phyloP scores from a whole-genome alignment of 2,797 vertebrate genomes.

The Alca torda region DNA sequence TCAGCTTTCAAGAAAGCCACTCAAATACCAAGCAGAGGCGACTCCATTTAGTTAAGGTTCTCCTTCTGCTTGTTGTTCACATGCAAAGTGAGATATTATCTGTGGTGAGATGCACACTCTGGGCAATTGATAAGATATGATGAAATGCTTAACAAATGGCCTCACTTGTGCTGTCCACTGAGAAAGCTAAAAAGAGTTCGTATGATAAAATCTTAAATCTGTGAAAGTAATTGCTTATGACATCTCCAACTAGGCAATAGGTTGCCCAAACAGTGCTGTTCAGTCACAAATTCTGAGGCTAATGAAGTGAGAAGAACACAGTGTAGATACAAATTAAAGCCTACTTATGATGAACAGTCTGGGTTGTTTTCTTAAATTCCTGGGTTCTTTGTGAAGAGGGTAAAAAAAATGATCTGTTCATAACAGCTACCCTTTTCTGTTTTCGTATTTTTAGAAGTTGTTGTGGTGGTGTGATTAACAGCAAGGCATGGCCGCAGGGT shows the following conservation, averaged over 20 bases:
- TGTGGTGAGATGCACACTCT: slow-evolving; percentile 44
- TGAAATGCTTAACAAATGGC: slow-evolving; percentile 63
- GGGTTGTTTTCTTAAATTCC: slow-evolving; percentile 39
- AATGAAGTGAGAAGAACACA: slow-evolving; percentile 72
- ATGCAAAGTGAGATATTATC: slow-evolving; percentile 61
- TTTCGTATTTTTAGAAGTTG: slow-evolving; percentile 64
- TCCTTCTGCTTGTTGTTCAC: slow-evolving; percentile 18
- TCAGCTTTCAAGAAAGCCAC: neutral
- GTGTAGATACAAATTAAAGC: slow-evolving; percentile 74
- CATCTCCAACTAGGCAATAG: slow-evolving; percentile 70
- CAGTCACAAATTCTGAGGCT: slow-evolving; percentile 71
- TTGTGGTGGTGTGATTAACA: slow-evolving; percentile 65
- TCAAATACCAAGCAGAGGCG: slow-evolving; percentile 31
- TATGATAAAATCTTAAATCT: slow-evolving; percentile 76
- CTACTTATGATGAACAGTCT: slow-evolving; percentile 52
- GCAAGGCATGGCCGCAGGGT: slow-evolving; percentile 56
- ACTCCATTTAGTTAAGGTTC: slow-evolving; percentile 24
- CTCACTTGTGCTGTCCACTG: slow-evolving; percentile 55
- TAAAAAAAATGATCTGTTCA: slow-evolving; percentile 55
- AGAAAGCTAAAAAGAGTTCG: slow-evolving; percentile 59
- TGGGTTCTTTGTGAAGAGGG: slow-evolving; percentile 12
- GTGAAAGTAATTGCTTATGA: slow-evolving; percentile 75
- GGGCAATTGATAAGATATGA: slow-evolving; percentile 64
- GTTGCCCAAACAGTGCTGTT: slow-evolving; percentile 63
- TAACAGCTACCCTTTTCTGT: slow-evolving; percentile 51